Evolutionary conservation across 2,888 invertebrate species (phyloP).

Genomic region (Chouioia cunea): DNA sequence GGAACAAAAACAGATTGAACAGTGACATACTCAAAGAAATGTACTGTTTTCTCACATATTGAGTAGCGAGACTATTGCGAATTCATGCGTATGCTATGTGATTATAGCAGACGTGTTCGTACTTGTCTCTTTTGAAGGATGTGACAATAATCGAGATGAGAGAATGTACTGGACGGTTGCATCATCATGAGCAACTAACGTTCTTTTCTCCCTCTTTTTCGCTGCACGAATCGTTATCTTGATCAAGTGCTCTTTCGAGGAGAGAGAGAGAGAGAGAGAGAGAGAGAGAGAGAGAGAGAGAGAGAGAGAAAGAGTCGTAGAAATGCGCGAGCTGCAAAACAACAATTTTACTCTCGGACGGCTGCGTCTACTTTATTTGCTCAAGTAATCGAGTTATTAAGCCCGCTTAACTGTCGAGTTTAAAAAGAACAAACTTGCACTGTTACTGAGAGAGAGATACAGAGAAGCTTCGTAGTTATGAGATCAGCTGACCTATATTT

Average conservation of each 20-base stretch:
- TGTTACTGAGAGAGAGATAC: no score
- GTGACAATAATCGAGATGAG: constrained; percentile 45
- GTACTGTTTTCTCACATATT: background rate
- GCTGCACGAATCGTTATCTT: background rate
- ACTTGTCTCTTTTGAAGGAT: constrained; percentile 25
- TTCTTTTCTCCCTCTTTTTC: background rate
- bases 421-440: constrained; percentile 7
- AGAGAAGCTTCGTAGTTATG: constrained; percentile 1
- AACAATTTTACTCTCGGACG: constrained; percentile 3
- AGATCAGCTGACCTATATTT: constrained; percentile 31
- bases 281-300: background rate
- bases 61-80: constrained; percentile 11
- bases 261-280: background rate
- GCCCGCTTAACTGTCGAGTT: background rate
- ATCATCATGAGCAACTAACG: constrained; percentile 34
- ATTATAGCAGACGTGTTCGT: constrained; percentile 26
- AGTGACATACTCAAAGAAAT: no score
- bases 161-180: constrained; percentile 15
- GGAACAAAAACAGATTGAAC: constrained; percentile 7
- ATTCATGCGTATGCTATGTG: constrained; percentile 12
- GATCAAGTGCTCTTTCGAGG: constrained; percentile 1
- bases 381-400: constrained; percentile 30
- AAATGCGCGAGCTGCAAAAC: background rate
- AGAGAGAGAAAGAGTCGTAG: background rate
- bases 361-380: constrained; percentile 16